These are phyloP conservation scores for Cirrhinus molitorella DNA, from an alignment of 2,797 vertebrate species.

Conservation along the genomic window DNA sequence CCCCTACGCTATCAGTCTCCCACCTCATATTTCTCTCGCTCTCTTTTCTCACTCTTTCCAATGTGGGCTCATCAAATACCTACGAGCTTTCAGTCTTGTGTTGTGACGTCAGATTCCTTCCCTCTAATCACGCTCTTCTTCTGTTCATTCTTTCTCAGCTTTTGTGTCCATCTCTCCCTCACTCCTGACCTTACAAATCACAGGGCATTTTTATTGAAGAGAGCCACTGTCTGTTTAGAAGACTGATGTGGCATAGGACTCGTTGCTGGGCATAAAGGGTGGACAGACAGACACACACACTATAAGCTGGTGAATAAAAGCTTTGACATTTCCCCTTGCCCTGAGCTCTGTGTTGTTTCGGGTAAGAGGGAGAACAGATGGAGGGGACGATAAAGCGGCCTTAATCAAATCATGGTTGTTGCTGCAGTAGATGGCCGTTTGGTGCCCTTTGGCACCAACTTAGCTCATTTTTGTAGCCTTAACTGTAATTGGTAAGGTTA, in stretches of 20 bases:
- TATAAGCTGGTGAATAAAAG: constrained; percentile 81
- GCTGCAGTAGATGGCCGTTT: constrained; percentile 41
- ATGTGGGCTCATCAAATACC: constrained; percentile 25
- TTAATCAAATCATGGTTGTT: constrained; percentile 53
- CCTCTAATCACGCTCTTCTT: constrained; percentile 20
- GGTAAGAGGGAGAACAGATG: constrained; percentile 49
- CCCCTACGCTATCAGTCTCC: neutral
- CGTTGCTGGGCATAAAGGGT: constrained; percentile 2
- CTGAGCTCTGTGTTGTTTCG: constrained; percentile 51
- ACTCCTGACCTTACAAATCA: constrained; percentile 23
- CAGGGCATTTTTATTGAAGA: constrained; percentile 37
- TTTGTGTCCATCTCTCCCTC: constrained; percentile 21
- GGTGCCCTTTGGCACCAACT: constrained; percentile 12
- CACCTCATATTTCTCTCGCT: neutral
- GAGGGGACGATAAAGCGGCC: constrained; percentile 46
- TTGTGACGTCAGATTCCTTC: neutral
- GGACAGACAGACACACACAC: constrained; percentile 61
- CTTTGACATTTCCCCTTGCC: constrained; percentile 79
- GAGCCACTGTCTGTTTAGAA: constrained; percentile 28
- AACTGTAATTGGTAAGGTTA: constrained; percentile 1
- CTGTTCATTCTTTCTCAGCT: constrained; percentile 24
- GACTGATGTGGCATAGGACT: neutral
- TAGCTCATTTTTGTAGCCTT: constrained; percentile 1
- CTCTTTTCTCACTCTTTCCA: constrained; percentile 20
- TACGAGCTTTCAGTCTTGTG: neutral